Percentiles rank a stretch among this genome's conserved stretches.
These are phyloP conservation scores for Myoxocephalus aenaeus DNA, from an alignment of 2,797 vertebrate genomes.

Conservation along the genomic window DNA sequence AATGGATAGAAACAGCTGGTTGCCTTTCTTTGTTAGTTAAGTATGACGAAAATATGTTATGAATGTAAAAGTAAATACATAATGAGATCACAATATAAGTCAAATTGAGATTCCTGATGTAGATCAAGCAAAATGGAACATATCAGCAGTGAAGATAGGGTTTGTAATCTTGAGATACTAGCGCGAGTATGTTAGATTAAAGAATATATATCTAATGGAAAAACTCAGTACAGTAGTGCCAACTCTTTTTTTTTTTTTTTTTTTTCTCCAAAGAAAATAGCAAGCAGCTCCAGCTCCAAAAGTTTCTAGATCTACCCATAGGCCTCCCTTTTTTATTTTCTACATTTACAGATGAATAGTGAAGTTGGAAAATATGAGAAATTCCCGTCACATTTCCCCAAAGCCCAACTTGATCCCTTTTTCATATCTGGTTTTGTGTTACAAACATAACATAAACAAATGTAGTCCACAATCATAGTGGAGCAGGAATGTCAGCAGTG, in stretches of 20 bases:
- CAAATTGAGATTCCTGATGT: too few species aligned
- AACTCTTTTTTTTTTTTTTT: not conserved
- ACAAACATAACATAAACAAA: not conserved
- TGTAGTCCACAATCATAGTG: not conserved
- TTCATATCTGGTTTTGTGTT: not conserved
- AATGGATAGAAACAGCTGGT: too few species aligned
- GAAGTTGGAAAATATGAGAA: too few species aligned
- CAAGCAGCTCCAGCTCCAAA: not conserved
- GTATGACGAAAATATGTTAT: too few species aligned
- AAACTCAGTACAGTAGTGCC: not conserved
- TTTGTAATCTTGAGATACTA: not conserved
- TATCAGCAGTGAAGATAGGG: not conserved
- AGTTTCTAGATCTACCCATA: not conserved
- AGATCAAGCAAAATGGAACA: not conserved
- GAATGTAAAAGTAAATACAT: too few species aligned
- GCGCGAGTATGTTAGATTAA: not conserved
- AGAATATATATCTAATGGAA: not conserved
- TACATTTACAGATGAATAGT: not conserved
- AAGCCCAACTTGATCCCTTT: too few species aligned
- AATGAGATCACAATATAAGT: too few species aligned
- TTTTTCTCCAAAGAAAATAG: not conserved
- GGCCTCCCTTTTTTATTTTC: not conserved
- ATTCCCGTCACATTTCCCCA: too few species aligned
- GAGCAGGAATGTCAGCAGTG: not conserved
- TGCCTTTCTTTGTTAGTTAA: too few species aligned